Percentiles rank a stretch among this genome's conserved stretches.
Evolutionary conservation across 1,140 invertebrate genomes (phyloP).

Genomic region (Mamestra configurata): DNA sequence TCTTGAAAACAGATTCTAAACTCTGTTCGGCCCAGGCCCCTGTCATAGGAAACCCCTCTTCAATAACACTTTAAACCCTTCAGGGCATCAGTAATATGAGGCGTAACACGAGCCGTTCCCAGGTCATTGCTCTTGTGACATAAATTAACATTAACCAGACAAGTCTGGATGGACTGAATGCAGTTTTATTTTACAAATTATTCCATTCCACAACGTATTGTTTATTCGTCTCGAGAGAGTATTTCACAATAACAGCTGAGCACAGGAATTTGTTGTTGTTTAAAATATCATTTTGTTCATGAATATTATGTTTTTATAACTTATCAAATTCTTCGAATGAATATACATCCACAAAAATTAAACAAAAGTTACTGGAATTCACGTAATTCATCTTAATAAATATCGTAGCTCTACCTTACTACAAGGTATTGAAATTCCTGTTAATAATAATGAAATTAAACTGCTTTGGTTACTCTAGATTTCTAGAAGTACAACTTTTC

Average conservation of each 20-base stretch:
- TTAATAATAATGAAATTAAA: too few species aligned
- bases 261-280: not conserved
- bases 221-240: constrained; percentile 19
- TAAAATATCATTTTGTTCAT: not conserved
- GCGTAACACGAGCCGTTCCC: constrained; percentile 22
- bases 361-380: too few species aligned
- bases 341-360: too few species aligned
- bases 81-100: constrained; percentile 43
- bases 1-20: not conserved
- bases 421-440: too few species aligned
- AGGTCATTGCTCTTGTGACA: constrained; percentile 43
- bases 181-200: constrained; percentile 1
- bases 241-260: not conserved
- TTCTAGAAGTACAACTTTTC: not conserved
- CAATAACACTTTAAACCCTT: constrained; percentile 12
- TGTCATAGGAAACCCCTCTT: constrained; percentile 4
- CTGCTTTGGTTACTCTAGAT: too few species aligned
- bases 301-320: too few species aligned
- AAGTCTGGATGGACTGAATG: constrained; percentile 18
- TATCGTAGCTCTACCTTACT: too few species aligned
- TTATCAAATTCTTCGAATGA: too few species aligned
- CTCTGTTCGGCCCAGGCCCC: constrained; percentile 1
- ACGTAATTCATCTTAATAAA: too few species aligned
- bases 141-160: constrained; percentile 38
- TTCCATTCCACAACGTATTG: constrained; percentile 4